A percentile compares a stretch with the other conserved stretches of the same genome.
Conservation (phyloP, 2,888 invertebrate species). For the Helobdella robusta region DNA sequence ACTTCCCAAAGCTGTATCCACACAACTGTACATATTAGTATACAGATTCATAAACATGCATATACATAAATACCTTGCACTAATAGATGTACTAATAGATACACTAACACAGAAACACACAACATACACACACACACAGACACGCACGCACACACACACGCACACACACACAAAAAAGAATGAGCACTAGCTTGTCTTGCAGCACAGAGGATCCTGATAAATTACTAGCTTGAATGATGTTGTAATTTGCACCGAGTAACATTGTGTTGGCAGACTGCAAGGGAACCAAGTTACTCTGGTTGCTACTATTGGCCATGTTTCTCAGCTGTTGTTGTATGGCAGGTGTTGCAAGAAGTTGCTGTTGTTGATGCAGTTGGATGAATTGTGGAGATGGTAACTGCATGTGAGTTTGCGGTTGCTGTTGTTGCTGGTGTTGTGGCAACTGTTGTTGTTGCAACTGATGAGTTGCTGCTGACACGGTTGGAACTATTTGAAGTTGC, state of each 20-base stretch:
- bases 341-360: background rate
- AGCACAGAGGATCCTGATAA: slow-evolving; percentile 7
- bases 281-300: background rate
- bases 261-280: slow-evolving; percentile 1
- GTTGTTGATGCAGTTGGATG: slow-evolving; percentile 13
- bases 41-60: too few relatives aligned
- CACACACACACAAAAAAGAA: too few relatives aligned
- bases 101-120: too few relatives aligned
- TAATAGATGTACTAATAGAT: too few relatives aligned
- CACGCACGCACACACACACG: too few relatives aligned
- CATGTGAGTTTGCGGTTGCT: background rate
- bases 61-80: too few relatives aligned
- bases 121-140: too few relatives aligned
- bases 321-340: slow-evolving; percentile 6
- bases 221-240: slow-evolving; percentile 1
- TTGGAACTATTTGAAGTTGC: too few relatives aligned
- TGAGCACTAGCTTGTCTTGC: slow-evolving; percentile 18
- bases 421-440: slow-evolving; percentile 16
- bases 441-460: background rate
- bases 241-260: slow-evolving; percentile 12
- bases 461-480: too few relatives aligned
- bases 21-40: too few relatives aligned
- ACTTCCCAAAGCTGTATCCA: too few relatives aligned
- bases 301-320: background rate
- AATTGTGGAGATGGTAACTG: slow-evolving; percentile 5